Base-by-base conservation (phyloP, 2,888 invertebrate species). In the Diarsia dahlii region DNA sequence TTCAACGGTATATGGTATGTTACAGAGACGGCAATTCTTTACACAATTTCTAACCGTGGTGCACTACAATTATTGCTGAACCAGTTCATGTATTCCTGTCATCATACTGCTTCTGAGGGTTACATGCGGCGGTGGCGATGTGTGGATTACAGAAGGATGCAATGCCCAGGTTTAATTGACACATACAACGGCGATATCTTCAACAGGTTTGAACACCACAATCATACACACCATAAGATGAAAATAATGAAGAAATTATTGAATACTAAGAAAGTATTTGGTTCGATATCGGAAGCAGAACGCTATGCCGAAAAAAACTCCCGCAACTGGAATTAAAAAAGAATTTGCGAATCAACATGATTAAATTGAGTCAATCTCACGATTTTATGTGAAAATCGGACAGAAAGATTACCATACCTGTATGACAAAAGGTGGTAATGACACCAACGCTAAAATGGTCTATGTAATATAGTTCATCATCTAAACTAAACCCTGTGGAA, bases 111-210 rank as follows among this genome's bases (percentile, higher is more conserved):
- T 1, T 63, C 82, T 6, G 67, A 77, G 0, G 92, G 92, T 2
- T 85, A 77, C 3, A 93, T 89, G 66, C 87, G 89, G 0, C 87
- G 94, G 0, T 95, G 95, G 95, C 87, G 95, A 64, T 95, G 95
- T 73, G 86, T 93, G 3, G 93, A 95, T 67, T 95, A 95, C 71
- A 88, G 95, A 2, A 87, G 78, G 54, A 56, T 71, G 18, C 88
- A 85, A 4, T 95, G 95, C 78, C 89, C 84, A 3, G 95, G 95
- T 6, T 85, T 84, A 68, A 81, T 95, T 34, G 94, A 95, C 74
- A 95, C 93, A 2, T 64, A 81, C 1, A 86, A 89, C 23, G 92
- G 91, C 13, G 71, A 77, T 12, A 90, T 95, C 66, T 73, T 86
- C 3, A 78, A 28, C 91, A 94, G 92, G 75, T 85, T 84, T 78